These are phyloP conservation scores for Pseudomyrmex concolor DNA, from an alignment of 1,140 invertebrate genomes.

Conservation along the genomic window DNA sequence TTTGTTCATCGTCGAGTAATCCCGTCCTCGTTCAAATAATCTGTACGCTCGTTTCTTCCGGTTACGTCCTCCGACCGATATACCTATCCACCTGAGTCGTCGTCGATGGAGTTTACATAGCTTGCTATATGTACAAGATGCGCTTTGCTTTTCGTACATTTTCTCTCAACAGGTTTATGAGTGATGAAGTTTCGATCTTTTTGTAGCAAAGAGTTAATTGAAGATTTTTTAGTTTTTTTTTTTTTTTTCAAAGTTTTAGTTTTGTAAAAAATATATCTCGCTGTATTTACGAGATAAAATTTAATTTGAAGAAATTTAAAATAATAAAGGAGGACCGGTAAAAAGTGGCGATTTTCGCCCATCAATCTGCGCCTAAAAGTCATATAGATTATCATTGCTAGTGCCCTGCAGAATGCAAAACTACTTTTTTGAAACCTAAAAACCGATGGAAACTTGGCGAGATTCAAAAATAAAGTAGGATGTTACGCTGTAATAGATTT, in stretches of 20 bases:
- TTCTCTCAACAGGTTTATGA: not conserved
- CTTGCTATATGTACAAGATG: conserved; percentile 5
- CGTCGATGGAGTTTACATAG: conserved; percentile 8
- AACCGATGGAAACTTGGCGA: too few species aligned
- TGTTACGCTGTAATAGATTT: too few species aligned
- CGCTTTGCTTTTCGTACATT: not conserved
- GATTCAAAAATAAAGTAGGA: too few species aligned
- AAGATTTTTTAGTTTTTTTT: not conserved
- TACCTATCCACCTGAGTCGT: conserved; percentile 19
- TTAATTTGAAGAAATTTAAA: not conserved
- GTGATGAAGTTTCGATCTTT: not conserved
- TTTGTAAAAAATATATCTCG: not conserved
- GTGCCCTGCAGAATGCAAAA: too few species aligned
- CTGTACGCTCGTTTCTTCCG: conserved; percentile 43
- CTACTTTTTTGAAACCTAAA: too few species aligned
- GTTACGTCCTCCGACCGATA: conserved; percentile 21
- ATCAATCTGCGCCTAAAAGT: too few species aligned
- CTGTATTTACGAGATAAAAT: not conserved
- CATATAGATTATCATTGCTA: too few species aligned
- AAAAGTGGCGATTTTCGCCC: too few species aligned
- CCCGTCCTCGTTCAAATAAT: conserved; percentile 50
- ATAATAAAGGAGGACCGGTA: too few species aligned
- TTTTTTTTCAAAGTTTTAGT: not conserved
- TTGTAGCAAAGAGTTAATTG: not conserved
- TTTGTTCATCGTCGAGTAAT: conserved; percentile 54